Conservation (phyloP, 2,888 invertebrate species). For the Dorcus parallelipipedus region DNA sequence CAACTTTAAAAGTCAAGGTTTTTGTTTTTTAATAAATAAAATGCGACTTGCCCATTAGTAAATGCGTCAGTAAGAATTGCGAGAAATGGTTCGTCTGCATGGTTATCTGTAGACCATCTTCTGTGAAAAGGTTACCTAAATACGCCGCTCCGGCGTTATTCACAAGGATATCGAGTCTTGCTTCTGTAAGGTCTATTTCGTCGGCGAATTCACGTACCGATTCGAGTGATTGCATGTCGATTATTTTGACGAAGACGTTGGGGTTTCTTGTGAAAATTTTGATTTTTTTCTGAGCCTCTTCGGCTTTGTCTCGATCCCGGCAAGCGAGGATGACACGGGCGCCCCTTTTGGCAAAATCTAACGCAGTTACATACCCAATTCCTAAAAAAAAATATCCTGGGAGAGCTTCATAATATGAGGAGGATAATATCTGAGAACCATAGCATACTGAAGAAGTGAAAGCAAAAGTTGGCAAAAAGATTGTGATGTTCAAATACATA, state of each 20-base stretch:
- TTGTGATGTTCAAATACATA: too few relatives aligned
- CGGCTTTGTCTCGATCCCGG: conserved; percentile 37
- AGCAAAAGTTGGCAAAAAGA: too few relatives aligned
- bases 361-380: conserved; percentile 46
- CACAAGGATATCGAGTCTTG: conserved; percentile 59
- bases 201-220: conserved; percentile 61
- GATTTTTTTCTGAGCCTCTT: conserved; percentile 27
- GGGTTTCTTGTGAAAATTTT: conserved; percentile 35
- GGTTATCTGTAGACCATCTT: conserved; percentile 61
- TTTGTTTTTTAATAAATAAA: not conserved
- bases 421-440: too few relatives aligned
- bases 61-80: conserved; percentile 59
- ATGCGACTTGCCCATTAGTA: conserved; percentile 52
- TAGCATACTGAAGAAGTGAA: too few relatives aligned
- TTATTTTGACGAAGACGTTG: conserved; percentile 43
- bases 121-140: conserved; percentile 49
- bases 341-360: conserved; percentile 49
- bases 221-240: conserved; percentile 55
- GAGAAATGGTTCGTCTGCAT: conserved; percentile 38
- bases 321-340: conserved; percentile 55
- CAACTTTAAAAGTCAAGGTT: too few relatives aligned
- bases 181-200: conserved; percentile 53
- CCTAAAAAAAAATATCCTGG: conserved; percentile 29
- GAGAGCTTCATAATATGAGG: too few relatives aligned
- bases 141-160: conserved; percentile 62